These are phyloP conservation scores for Pteronotus mesoamericanus DNA, from an alignment of 2,797 vertebrate species.

Conservation along the genomic window DNA sequence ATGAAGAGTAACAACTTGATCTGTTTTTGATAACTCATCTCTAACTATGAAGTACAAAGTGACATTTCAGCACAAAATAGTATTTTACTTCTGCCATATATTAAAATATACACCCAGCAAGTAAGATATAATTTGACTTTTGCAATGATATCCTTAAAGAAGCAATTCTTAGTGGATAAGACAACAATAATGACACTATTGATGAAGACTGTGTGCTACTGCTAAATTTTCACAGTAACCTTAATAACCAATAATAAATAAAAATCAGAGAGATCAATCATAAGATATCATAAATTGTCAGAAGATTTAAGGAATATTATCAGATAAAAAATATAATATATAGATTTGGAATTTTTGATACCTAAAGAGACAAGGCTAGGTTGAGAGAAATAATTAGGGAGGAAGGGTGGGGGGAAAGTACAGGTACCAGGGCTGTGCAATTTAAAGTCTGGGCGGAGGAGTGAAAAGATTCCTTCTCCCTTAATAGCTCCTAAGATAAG, in stretches of 20 bases:
- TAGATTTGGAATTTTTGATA: background rate
- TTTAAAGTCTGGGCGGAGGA: background rate
- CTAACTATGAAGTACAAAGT: background rate
- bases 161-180: background rate
- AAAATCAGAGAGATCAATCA: background rate
- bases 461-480: background rate
- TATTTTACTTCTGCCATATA: background rate
- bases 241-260: background rate
- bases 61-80: background rate
- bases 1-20: constrained; percentile 35
- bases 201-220: background rate
- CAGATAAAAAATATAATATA: background rate
- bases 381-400: background rate
- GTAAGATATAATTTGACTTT: background rate
- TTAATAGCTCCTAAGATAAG: background rate
- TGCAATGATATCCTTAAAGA: background rate
- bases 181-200: background rate
- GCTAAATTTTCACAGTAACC: background rate
- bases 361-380: background rate
- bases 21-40: background rate
- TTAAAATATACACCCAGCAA: background rate
- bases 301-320: background rate
- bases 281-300: background rate
- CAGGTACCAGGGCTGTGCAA: fast-evolving
- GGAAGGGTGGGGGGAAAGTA: background rate